These are phyloP conservation scores for Rhinichthys klamathensis DNA, from an alignment of 2,113 vertebrate genomes.

Conservation along the genomic window DNA sequence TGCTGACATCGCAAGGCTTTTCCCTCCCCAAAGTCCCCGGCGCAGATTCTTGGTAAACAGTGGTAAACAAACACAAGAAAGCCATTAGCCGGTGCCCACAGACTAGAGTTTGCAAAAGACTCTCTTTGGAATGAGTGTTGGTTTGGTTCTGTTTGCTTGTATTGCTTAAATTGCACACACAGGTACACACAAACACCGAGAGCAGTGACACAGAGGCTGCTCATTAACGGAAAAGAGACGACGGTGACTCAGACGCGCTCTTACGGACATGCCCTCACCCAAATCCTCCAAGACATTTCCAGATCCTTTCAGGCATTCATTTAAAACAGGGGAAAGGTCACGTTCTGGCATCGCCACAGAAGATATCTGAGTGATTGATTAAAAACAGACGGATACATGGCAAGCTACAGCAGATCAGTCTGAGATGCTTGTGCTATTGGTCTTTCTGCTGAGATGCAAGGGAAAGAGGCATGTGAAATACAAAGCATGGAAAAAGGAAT, in stretches of 20 bases:
- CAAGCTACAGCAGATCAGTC: slow-evolving; percentile 3
- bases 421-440: slow-evolving; percentile 16
- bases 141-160: slow-evolving; percentile 45
- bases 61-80: slow-evolving; percentile 53
- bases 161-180: slow-evolving; percentile 34
- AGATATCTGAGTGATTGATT: slow-evolving; percentile 47
- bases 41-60: slow-evolving; percentile 41
- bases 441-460: slow-evolving; percentile 30
- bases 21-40: slow-evolving; percentile 14
- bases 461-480: slow-evolving; percentile 35
- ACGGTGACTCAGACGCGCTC: slow-evolving; percentile 69
- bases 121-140: slow-evolving; percentile 43
- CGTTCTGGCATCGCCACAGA: slow-evolving; percentile 20
- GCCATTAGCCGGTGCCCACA: slow-evolving; percentile 47
- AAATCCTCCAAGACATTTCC: slow-evolving; percentile 35
- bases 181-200: slow-evolving; percentile 26
- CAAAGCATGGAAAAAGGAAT: slow-evolving; percentile 53
- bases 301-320: slow-evolving; percentile 34
- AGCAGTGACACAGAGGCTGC: slow-evolving; percentile 39
- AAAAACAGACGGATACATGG: slow-evolving; percentile 38
- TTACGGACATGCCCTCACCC: slow-evolving; percentile 55
- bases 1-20: slow-evolving; percentile 37
- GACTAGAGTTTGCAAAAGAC: slow-evolving; percentile 15
- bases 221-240: slow-evolving; percentile 72
- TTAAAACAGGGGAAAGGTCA: slow-evolving; percentile 36